A percentile compares a stretch with the other conserved stretches of the same genome.
These are phyloP conservation scores for Rafetus swinhoei DNA, from an alignment of 2,113 vertebrate species.

Conservation along the genomic window DNA sequence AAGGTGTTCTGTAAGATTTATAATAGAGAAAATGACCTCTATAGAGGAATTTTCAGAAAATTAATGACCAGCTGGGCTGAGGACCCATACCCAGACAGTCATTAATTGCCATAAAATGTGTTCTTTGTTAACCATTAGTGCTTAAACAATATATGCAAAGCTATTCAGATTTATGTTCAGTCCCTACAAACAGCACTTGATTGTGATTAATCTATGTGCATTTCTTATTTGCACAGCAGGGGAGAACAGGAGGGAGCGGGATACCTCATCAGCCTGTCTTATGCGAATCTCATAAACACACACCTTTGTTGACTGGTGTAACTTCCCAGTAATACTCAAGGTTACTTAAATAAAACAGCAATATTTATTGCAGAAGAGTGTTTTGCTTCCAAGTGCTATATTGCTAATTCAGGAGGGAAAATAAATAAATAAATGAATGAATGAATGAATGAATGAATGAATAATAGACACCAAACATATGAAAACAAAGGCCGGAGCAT, in stretches of 20 bases:
- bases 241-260: not conserved
- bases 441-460: not conserved
- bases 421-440: not conserved
- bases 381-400: not conserved
- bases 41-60: not conserved
- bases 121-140: not conserved
- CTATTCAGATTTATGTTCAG: not conserved
- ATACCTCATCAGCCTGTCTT: not conserved
- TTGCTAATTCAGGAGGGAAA: not conserved
- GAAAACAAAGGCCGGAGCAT: not conserved
- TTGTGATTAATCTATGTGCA: not conserved
- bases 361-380: not conserved
- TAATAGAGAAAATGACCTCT: not conserved
- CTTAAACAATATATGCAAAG: not conserved
- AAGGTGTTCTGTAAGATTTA: not conserved
- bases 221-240: not conserved
- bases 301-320: not conserved
- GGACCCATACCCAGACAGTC: not conserved
- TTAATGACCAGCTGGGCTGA: not conserved
- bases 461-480: not conserved
- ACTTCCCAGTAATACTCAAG: not conserved
- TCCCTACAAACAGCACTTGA: not conserved
- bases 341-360: not conserved
- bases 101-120: not conserved
- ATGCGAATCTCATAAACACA: rapidly evolving